Percentiles rank a stretch among this genome's conserved stretches.
phyloP scores from a whole-genome alignment of 2,797 vertebrate genomes.

The Steatocranus sp. region DNA sequence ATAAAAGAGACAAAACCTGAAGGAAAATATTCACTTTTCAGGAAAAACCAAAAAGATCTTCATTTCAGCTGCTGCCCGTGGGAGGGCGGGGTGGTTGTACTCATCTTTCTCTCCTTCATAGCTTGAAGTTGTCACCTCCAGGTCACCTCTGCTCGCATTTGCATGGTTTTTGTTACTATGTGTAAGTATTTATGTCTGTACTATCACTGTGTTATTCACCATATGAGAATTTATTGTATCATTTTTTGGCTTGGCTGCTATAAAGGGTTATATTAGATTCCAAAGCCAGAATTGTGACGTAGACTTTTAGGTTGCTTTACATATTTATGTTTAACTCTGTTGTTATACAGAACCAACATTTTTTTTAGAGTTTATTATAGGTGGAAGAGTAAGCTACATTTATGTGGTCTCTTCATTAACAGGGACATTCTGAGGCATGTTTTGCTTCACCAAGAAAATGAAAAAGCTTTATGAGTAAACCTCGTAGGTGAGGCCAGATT shows the following conservation, averaged over 20 bases:
- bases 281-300: conserved; percentile 56
- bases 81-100: not conserved
- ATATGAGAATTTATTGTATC: conserved; percentile 49
- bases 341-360: conserved; percentile 31
- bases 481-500: not conserved
- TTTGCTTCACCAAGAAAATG: not conserved
- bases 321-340: conserved; percentile 20
- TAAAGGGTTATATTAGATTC: conserved; percentile 62
- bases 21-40: not conserved
- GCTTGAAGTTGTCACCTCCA: conserved; percentile 20
- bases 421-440: not conserved
- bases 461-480: not conserved
- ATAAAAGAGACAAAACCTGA: conserved; percentile 1
- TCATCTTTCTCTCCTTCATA: not conserved
- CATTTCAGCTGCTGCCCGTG: conserved; percentile 2
- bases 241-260: conserved; percentile 67
- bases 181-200: conserved; percentile 64
- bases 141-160: conserved; percentile 39
- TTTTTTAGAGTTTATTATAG: conserved; percentile 21
- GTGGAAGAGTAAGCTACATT: conserved; percentile 38
- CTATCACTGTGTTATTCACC: conserved; percentile 62
- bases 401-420: not conserved
- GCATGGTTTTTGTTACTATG: conserved; percentile 55
- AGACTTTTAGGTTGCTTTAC: conserved; percentile 23
- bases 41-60: not conserved